Percentiles rank a stretch among this genome's conserved stretches.
These are phyloP conservation scores for Incurvaria masculella DNA, from an alignment of 2,888 invertebrate genomes.

Conservation along the genomic window DNA sequence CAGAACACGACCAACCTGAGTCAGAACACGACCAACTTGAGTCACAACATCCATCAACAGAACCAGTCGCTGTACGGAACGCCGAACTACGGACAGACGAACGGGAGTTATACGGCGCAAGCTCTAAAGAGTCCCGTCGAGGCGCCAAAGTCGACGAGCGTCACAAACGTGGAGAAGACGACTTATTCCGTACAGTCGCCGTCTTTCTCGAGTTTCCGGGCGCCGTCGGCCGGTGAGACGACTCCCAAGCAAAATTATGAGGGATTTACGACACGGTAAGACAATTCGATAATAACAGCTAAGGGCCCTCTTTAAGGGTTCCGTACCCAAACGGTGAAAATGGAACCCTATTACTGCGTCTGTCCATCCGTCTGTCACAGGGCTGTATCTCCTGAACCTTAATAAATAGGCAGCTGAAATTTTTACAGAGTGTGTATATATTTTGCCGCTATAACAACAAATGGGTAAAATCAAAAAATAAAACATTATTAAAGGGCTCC, in stretches of 20 bases:
- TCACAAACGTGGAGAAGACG: conserved; percentile 27
- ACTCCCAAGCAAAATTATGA: conserved; percentile 55
- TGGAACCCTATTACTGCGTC: too few species aligned
- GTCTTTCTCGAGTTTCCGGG: conserved; percentile 43
- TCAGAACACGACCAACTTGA: conserved; percentile 18
- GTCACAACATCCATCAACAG: conserved; percentile 29
- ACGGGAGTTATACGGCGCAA: conserved; percentile 16
- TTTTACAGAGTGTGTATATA: too few species aligned
- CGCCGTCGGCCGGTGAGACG: conserved; percentile 30
- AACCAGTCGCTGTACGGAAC: conserved; percentile 33
- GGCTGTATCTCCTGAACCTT: too few species aligned
- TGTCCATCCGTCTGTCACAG: too few species aligned
- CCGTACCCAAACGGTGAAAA: too few species aligned
- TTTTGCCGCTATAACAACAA: too few species aligned
- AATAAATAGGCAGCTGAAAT: too few species aligned
- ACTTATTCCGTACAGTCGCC: conserved; percentile 36
- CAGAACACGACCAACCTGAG: conserved; percentile 6
- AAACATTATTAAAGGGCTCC: too few species aligned
- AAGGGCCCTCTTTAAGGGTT: too few species aligned
- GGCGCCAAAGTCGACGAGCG: conserved; percentile 9
- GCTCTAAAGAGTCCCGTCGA: conserved; percentile 3
- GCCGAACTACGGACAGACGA: conserved; percentile 8
- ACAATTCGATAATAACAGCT: too few species aligned
- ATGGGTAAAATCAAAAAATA: too few species aligned
- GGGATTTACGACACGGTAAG: conserved; percentile 65